Base-by-base conservation (phyloP, 2,888 invertebrate species). In the Elmis aenea region DNA sequence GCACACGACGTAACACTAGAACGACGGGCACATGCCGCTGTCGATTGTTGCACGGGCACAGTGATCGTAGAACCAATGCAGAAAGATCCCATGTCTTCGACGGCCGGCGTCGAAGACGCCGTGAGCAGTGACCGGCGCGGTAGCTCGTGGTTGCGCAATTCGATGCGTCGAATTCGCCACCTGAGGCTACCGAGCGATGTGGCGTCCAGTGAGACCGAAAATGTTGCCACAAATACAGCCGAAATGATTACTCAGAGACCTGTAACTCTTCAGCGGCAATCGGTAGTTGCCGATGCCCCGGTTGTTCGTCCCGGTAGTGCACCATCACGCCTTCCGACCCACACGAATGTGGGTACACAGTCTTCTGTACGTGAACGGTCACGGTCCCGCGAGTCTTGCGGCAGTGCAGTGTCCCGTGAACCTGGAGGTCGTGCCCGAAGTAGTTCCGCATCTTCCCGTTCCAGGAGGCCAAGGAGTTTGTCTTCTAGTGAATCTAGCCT, bases 161-260 rank as follows among this genome's bases (percentile, higher is more conserved):
- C 75, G 14, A 76, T 76, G 76, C 66, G 76, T 33, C 66, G 75
- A 9, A 57, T 76, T 31, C 69, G 71, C 15, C 75, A 73, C 46
- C 58, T 75, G 34, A 62, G 70, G 25, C 51, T 75, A 21, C 71
- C 72, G n/a, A 70, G 53, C 45, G 58, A 55, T 28, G 42, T 30
- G 22, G 26, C 29, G 12, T 29, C 36, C 33, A 25, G 28, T 28
- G 41, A 32, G 13, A 33, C 18, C 9, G 33, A 37, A 20, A 33
- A 28, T 24, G n/a, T 14, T 6, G 29, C 21, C 11, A 33, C 33
- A 22, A 37, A 42, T 13, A 29, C 26, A 26, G 27, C 16, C 22
- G 42, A 31, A 15, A 28, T 35, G 32, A 30, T 33, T 14, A 18
- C 8, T 5, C 5, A 18, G 5, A 8, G 8, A 18, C 5, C 8